A percentile compares a stretch with the other conserved stretches of the same genome.
phyloP scores from a whole-genome alignment of 1,140 invertebrate species.

The Phortica variegata region DNA sequence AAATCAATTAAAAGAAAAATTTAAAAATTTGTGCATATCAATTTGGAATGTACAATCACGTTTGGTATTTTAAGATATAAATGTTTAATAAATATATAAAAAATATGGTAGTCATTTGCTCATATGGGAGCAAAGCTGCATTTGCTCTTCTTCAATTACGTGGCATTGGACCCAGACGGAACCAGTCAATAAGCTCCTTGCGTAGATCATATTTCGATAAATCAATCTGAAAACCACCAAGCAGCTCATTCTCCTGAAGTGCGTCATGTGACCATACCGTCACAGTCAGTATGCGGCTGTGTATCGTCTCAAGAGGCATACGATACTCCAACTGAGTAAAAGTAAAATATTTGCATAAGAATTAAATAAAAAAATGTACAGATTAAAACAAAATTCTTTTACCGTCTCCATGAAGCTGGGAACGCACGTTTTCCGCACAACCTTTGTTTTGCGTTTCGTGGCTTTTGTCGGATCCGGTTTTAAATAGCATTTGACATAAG shows the following conservation, averaged over 20 bases:
- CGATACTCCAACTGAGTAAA: conserved; percentile 78
- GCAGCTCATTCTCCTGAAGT: conserved; percentile 92
- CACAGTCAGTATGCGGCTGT: conserved; percentile 76
- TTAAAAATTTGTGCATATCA: conserved; percentile 10
- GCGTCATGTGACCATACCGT: conserved; percentile 95
- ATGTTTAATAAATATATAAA: no score
- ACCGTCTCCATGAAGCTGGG: conserved; percentile 99
- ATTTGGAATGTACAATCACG: conserved; percentile 51
- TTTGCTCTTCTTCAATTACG: conserved; percentile 42
- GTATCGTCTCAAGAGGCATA: conserved; percentile 79
- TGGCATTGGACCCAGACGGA: conserved; percentile 66
- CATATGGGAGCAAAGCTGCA: no score
- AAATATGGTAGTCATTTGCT: no score
- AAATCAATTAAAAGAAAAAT: neutral
- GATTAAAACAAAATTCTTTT: conserved; percentile 30
- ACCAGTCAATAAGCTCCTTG: conserved; percentile 79
- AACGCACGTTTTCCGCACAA: conserved; percentile 87
- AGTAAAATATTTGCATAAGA: neutral
- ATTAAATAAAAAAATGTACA: neutral
- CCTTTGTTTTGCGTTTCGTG: conserved; percentile 94
- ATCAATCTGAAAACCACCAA: conserved; percentile 83
- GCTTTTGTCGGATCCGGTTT: conserved; percentile 83
- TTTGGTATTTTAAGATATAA: conserved; percentile 46
- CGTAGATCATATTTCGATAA: conserved; percentile 70
- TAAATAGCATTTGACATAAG: conserved; percentile 91